A percentile compares a stretch with the other conserved stretches of the same genome.
Evolutionary conservation across 1,140 invertebrate genomes (phyloP).

Genomic region (Leucophenga varia): DNA sequence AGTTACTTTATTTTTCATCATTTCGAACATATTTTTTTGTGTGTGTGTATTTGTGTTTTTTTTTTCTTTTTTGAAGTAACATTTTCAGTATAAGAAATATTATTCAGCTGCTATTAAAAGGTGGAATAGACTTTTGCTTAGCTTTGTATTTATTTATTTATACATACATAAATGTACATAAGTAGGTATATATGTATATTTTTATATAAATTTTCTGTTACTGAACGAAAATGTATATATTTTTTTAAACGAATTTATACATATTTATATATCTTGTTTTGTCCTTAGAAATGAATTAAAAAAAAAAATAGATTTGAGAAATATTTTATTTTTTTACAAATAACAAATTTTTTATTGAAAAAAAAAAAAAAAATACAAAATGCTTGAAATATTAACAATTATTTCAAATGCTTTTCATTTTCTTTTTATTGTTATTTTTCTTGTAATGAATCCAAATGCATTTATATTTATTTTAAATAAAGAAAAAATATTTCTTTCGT

Average conservation of each 20-base stretch:
- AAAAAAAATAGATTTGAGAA: conserved; percentile 1
- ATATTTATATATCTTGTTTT: conserved; percentile 2
- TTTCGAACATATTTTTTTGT: neutral
- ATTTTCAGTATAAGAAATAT: neutral
- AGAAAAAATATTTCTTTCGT: conserved; percentile 14
- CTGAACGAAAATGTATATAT: conserved; percentile 1
- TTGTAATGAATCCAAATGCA: neutral
- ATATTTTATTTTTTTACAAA: conserved; percentile 13
- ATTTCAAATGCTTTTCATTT: conserved; percentile 3
- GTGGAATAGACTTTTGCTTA: neutral
- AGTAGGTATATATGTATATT: too few species aligned
- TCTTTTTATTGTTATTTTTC: neutral
- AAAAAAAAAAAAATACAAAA: conserved; percentile 7
- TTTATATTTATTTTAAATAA: conserved; percentile 9
- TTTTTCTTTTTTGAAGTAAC: neutral
- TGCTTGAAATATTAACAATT: conserved; percentile 21
- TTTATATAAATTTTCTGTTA: too few species aligned
- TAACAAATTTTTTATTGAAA: conserved; percentile 9
- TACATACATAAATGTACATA: conserved; percentile 14
- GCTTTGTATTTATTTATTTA: conserved; percentile 12
- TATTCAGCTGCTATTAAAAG: neutral
- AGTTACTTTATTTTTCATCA: neutral
- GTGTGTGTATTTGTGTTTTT: too few species aligned
- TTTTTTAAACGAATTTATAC: neutral
- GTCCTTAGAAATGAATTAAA: conserved; percentile 3